Evolutionary conservation across 2,888 invertebrate species (phyloP).

Genomic region (Orthosia incerta): DNA sequence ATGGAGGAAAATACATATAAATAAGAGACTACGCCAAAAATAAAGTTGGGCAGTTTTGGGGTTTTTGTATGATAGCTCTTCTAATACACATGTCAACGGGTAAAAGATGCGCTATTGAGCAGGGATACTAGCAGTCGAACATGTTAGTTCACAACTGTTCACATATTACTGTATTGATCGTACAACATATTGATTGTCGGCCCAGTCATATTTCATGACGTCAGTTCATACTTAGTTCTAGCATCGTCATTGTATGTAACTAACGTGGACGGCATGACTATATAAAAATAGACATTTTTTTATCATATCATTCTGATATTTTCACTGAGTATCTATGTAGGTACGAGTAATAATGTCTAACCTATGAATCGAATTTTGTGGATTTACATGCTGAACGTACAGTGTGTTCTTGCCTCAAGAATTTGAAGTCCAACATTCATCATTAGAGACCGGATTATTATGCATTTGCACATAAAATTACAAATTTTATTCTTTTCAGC

Average conservation of each 20-base stretch:
- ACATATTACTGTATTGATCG: conserved; percentile 14
- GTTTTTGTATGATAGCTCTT: too few species aligned
- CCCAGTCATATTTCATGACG: conserved; percentile 35
- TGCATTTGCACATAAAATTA: too few species aligned
- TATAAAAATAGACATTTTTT: conserved; percentile 20
- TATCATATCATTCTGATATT: conserved; percentile 11
- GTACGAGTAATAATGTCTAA: neutral
- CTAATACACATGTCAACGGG: neutral
- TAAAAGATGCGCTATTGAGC: neutral
- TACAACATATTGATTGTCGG: conserved; percentile 47
- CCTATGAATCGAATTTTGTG: conserved; percentile 3
- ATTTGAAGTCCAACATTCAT: neutral
- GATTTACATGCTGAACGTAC: neutral
- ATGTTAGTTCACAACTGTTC: conserved; percentile 3
- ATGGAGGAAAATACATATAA: neutral
- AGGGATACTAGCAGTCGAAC: neutral
- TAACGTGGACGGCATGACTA: conserved; percentile 36
- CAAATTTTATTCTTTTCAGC: too few species aligned
- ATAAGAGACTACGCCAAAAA: neutral
- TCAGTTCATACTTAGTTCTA: conserved; percentile 33
- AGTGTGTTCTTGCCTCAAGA: neutral
- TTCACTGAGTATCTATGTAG: conserved; percentile 13
- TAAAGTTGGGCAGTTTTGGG: too few species aligned
- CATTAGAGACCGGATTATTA: too few species aligned
- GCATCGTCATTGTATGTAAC: conserved; percentile 51